Conservation (phyloP, 2,888 invertebrate genomes). For the Xylophagus ater region DNA sequence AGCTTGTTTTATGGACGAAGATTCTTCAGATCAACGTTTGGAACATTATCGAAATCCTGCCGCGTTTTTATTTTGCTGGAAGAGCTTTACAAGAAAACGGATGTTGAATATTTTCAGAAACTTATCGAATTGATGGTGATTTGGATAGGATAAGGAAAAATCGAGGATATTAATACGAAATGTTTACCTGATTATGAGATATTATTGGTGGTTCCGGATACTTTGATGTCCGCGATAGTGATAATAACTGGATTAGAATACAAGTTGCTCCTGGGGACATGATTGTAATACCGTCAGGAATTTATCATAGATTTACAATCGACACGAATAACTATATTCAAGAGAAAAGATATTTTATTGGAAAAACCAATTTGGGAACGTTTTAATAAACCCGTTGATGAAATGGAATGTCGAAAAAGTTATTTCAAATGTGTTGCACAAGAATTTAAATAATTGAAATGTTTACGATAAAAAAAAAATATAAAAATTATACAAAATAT, state of each 20-base stretch:
- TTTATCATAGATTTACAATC: slow-evolving; percentile 92
- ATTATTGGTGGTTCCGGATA: slow-evolving; percentile 85
- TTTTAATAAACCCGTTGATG: slow-evolving; percentile 78
- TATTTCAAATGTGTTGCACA: slow-evolving; percentile 52
- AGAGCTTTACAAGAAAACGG: slow-evolving; percentile 56
- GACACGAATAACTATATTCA: slow-evolving; percentile 75
- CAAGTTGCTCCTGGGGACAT: slow-evolving; percentile 76
- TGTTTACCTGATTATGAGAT: slow-evolving; percentile 70
- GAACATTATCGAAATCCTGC: slow-evolving; percentile 76
- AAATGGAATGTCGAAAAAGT: slow-evolving; percentile 62
- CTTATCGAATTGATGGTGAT: slow-evolving; percentile 51
- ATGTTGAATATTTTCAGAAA: slow-evolving; percentile 74
- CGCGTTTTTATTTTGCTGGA: slow-evolving; percentile 53
- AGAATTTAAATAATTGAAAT: slow-evolving; percentile 41
- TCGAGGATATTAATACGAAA: slow-evolving; percentile 73
- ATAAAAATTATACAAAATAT: no score
- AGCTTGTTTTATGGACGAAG: slow-evolving; percentile 74
- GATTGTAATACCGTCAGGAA: slow-evolving; percentile 86
- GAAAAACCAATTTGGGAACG: slow-evolving; percentile 91
- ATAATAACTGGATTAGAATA: slow-evolving; percentile 88
- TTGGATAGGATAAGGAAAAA: slow-evolving; percentile 57
- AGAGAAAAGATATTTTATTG: slow-evolving; percentile 81
- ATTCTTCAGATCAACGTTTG: slow-evolving; percentile 60
- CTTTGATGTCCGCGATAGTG: slow-evolving; percentile 80
- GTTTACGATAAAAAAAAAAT: no score